Evolutionary conservation across 1,140 invertebrate genomes (phyloP).

Genomic region (Cylas formicarius): DNA sequence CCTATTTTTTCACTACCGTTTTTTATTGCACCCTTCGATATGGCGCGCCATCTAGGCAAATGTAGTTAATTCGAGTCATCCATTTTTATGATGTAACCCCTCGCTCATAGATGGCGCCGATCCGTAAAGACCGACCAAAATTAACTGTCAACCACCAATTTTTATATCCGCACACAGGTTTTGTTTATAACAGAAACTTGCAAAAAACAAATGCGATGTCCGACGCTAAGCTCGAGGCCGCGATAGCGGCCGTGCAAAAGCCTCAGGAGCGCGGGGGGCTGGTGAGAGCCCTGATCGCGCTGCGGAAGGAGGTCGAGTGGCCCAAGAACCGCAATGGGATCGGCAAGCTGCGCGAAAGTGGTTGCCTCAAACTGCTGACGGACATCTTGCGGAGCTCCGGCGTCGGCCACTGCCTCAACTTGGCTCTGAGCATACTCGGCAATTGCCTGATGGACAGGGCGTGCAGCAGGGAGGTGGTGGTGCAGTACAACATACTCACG

Average conservation of each 20-base stretch:
- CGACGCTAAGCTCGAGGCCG: constrained; percentile 2
- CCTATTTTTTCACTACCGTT: too few species aligned
- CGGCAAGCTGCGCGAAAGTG: constrained; percentile 21
- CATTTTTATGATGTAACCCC: too few species aligned
- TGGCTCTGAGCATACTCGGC: constrained; percentile 51
- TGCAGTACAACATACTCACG: constrained; percentile 27
- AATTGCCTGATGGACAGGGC: constrained; percentile 50
- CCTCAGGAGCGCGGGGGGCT: background rate
- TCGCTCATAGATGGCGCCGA: too few species aligned
- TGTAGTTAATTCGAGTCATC: too few species aligned
- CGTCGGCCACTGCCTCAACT: constrained; percentile 44
- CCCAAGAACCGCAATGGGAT: constrained; percentile 29
- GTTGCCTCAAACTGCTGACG: constrained; percentile 30
- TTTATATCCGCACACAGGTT: too few species aligned
- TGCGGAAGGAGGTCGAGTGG: constrained; percentile 35
- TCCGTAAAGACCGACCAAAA: too few species aligned
- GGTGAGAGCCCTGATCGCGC: constrained; percentile 27
- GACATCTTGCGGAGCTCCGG: constrained; percentile 40
- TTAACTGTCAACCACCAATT: too few species aligned
- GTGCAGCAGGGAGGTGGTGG: constrained; percentile 28
- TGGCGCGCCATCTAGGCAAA: too few species aligned
- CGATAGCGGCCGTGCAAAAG: constrained; percentile 8
- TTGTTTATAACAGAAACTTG: too few species aligned
- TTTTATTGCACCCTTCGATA: too few species aligned
- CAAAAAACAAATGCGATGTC: constrained; percentile 1